Conservation (phyloP, 1,140 invertebrate species). For the Lordiphosa mommai region DNA sequence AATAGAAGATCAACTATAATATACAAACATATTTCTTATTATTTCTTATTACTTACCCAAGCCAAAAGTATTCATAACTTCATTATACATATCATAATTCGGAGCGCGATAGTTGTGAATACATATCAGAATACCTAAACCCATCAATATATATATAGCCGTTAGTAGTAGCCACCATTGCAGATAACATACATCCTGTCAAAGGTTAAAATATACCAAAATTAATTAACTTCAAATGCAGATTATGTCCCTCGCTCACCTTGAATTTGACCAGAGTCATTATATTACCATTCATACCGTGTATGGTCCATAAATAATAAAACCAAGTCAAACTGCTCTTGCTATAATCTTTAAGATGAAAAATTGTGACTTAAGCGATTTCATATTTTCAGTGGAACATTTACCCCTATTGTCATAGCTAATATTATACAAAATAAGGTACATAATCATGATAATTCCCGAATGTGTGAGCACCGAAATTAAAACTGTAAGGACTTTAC, state of each 20-base stretch:
- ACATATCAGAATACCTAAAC: conserved; percentile 8
- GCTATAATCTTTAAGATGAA: too few species aligned
- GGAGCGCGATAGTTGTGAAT: neutral
- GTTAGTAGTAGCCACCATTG: conserved; percentile 23
- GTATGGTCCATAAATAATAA: neutral
- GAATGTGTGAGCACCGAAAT: neutral
- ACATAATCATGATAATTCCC: neutral
- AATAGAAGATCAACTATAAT: neutral
- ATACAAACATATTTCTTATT: neutral
- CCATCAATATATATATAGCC: neutral
- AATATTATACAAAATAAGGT: neutral
- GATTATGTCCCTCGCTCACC: neutral
- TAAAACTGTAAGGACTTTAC: neutral
- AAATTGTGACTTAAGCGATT: too few species aligned
- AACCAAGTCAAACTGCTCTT: too few species aligned
- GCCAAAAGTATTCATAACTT: neutral
- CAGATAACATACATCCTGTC: conserved; percentile 18
- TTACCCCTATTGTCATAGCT: too few species aligned
- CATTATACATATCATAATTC: neutral
- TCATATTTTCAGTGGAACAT: too few species aligned
- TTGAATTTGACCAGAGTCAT: neutral
- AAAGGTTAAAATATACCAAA: neutral
- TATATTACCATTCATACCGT: neutral
- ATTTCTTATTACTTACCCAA: neutral
- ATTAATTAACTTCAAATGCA: neutral